Percentiles rank a stretch among this genome's conserved stretches.
phyloP scores from a whole-genome alignment of 2,888 invertebrate genomes.

The Sphecodes monilicornis region DNA sequence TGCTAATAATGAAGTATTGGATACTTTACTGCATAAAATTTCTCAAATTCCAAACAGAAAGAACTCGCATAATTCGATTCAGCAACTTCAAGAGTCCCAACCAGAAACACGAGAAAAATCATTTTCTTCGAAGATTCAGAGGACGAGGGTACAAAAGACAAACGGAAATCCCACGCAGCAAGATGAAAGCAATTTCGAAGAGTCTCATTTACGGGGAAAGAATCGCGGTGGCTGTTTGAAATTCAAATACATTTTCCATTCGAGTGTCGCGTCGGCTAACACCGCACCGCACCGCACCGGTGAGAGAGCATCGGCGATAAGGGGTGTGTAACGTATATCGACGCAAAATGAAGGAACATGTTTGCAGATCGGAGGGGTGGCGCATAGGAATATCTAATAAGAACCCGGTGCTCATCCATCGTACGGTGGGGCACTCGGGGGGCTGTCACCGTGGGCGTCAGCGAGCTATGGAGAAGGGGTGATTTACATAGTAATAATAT shows the following conservation, averaged over 20 bases:
- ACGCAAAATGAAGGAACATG: constrained; percentile 73
- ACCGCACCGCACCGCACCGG: too few species aligned
- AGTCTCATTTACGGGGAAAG: background rate
- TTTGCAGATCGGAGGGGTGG: constrained; percentile 73
- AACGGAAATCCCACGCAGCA: background rate
- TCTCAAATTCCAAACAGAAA: background rate
- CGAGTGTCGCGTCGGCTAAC: constrained; percentile 35
- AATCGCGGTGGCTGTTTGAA: background rate
- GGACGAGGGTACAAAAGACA: background rate
- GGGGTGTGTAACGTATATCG: constrained; percentile 73
- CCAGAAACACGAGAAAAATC: background rate
- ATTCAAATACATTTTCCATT: constrained; percentile 38
- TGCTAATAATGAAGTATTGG: too few species aligned
- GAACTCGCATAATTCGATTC: background rate
- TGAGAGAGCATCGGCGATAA: constrained; percentile 58
- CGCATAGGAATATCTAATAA: constrained; percentile 83
- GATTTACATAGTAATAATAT: constrained; percentile 85
- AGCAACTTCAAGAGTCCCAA: background rate
- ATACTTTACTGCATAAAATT: too few species aligned
- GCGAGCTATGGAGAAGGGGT: constrained; percentile 76
- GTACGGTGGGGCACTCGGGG: constrained; percentile 79
- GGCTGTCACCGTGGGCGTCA: constrained; percentile 84
- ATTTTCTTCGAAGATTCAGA: background rate
- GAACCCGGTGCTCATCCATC: constrained; percentile 82
- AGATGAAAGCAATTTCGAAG: background rate